Base-by-base conservation (phyloP, 2,797 vertebrate genomes). In the Echiichthys vipera region DNA sequence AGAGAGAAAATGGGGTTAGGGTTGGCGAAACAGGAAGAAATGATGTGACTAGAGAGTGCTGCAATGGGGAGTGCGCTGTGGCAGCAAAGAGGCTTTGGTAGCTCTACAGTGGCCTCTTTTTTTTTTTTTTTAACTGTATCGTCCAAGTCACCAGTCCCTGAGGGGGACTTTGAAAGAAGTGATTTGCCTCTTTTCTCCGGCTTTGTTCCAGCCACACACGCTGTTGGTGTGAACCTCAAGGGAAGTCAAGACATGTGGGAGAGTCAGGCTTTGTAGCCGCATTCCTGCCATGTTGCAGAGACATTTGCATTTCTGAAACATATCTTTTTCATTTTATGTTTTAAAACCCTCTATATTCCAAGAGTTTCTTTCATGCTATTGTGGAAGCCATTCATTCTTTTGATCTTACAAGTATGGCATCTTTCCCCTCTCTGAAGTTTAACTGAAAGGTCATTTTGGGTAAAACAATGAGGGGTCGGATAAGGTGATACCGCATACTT, bases 161-260 rank as follows among this genome's bases (percentile, higher is more conserved):
- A 59, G 84, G 90, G 80, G 29, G 65, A 7, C 58, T 74, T 73
- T 78, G 71, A 76, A 84, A 74, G 79, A 74, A 82, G 69, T 61
- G 64, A 83, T 90, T 72, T 79, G 50, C 77, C 65, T 88, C 64
- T 74, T 77, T 66, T 81, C 42, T 65, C 53, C 22, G 7, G 39
- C 71, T 86, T 84, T 88, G 74, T 87, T 84, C 71, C 66, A 66
- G 65, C 40, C 10, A n/a, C 46, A 53, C 55, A 70, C 12, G 34
- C 77, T 37, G 68, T 39, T 8, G 54, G 57, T 37, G 43, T 40
- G 51, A 78, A 37, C 65, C 80, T 82, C 71, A 15, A 14, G 77
- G 87, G 84, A 81, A 14, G 43, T 24, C 12, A n/a, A n/a, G 22
- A 47, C 27, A 20, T 18, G 12, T 18, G 47, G 65, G 65, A 70